Evolutionary conservation across 2,797 vertebrate genomes (phyloP).

Genomic region (Serranus cabrilla): DNA sequence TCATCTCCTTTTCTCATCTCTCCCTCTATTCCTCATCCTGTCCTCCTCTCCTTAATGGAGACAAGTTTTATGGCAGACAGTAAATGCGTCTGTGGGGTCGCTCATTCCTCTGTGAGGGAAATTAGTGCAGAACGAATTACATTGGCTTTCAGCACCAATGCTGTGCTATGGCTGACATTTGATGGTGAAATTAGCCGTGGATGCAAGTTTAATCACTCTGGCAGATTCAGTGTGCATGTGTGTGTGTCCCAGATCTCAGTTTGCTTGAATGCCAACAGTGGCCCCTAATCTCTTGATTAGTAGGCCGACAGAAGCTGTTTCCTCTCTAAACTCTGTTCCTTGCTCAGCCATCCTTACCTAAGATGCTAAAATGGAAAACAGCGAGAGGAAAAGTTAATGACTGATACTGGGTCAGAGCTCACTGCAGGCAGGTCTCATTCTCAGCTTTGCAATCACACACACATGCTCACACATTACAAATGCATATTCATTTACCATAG

Average conservation of each 20-base stretch:
- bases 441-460: conserved; percentile 20
- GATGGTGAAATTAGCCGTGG: conserved; percentile 83
- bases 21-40: conserved; percentile 43
- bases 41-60: conserved; percentile 74
- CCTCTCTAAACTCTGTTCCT: conserved; percentile 71
- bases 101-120: conserved; percentile 79
- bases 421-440: conserved; percentile 45
- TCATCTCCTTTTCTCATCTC: conserved; percentile 35
- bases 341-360: conserved; percentile 72
- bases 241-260: conserved; percentile 74
- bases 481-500: conserved; percentile 9
- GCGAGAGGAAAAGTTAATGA: conserved; percentile 63
- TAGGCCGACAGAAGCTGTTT: conserved; percentile 81
- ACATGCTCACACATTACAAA: conserved; percentile 25
- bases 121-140: conserved; percentile 80
- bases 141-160: conserved; percentile 71
- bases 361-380: conserved; percentile 68
- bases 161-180: conserved; percentile 79
- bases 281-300: conserved; percentile 87
- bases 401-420: conserved; percentile 60
- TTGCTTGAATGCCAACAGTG: conserved; percentile 77
- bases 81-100: conserved; percentile 80
- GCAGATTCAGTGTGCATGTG: conserved; percentile 61
- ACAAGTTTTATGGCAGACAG: conserved; percentile 79
- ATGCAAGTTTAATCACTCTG: conserved; percentile 80